Percentiles rank a stretch among this genome's conserved stretches.
Conservation (phyloP, 1,140 invertebrate genomes). For the Drosophila asahinai region DNA sequence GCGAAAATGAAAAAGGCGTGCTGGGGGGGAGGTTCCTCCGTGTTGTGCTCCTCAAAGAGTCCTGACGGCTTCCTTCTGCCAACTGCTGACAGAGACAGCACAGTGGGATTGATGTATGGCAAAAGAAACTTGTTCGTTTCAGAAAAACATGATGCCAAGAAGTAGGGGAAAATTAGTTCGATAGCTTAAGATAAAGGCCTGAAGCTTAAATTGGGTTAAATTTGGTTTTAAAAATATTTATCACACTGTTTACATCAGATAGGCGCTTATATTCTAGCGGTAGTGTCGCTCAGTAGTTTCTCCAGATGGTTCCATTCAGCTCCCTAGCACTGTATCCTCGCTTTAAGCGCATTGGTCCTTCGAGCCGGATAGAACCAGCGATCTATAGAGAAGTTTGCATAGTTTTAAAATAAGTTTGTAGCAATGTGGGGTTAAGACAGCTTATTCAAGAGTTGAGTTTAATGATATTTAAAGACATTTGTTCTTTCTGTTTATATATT, state of each 20-base stretch:
- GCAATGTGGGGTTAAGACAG: neutral
- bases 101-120: slow-evolving; percentile 16
- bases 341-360: no score
- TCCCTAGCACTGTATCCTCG: no score
- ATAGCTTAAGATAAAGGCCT: no score
- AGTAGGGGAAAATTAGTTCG: no score
- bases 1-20: slow-evolving; percentile 34
- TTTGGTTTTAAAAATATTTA: no score
- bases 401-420: neutral
- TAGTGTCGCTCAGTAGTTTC: no score
- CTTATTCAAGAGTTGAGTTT: neutral
- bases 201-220: neutral
- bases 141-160: neutral
- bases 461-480: neutral
- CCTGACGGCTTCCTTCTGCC: slow-evolving; percentile 5
- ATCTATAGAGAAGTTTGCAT: neutral
- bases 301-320: no score
- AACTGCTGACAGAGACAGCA: slow-evolving; percentile 19
- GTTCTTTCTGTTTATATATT: neutral
- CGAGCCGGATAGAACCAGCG: no score
- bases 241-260: no score
- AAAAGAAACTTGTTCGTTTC: neutral
- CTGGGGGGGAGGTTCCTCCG: neutral
- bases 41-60: slow-evolving; percentile 9
- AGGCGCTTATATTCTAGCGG: no score